Evolutionary conservation across 2,113 vertebrate genomes (phyloP).

Genomic region (Callionymus lyra): DNA sequence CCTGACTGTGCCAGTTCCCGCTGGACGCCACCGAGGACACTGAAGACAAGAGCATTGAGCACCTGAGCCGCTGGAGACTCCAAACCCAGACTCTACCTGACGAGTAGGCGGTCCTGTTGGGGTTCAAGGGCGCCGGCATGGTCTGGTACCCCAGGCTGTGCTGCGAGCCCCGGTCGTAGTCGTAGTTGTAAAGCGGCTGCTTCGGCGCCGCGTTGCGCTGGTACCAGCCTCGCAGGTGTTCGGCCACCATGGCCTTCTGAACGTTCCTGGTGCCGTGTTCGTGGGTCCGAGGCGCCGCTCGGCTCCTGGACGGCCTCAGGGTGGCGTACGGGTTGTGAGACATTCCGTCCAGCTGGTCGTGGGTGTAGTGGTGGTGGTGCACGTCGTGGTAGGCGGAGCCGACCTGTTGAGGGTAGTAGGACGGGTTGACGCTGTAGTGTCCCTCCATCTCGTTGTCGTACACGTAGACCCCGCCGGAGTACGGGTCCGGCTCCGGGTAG

Average conservation of each 20-base stretch:
- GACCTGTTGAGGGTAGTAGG: conserved; percentile 28
- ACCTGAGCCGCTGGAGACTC: not conserved
- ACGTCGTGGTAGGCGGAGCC: conserved; percentile 64
- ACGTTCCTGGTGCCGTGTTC: conserved; percentile 79
- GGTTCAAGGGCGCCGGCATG: conserved; percentile 70
- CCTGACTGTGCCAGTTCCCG: conserved; percentile 76
- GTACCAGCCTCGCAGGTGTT: conserved; percentile 93
- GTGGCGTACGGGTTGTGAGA: conserved; percentile 85
- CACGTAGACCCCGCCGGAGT: conserved; percentile 67
- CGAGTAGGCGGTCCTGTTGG: conserved; percentile 70
- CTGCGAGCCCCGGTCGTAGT: conserved; percentile 78
- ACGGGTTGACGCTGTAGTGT: conserved; percentile 84
- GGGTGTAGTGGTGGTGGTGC: conserved; percentile 66
- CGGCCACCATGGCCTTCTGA: conserved; percentile 85
- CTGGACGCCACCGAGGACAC: conserved; percentile 72
- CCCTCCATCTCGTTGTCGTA: conserved; percentile 86
- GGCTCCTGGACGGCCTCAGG: conserved; percentile 75
- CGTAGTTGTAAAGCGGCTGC: conserved; percentile 72
- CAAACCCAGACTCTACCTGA: conserved; percentile 33
- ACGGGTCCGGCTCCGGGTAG: conserved; percentile 66
- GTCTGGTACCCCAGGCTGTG: conserved; percentile 77
- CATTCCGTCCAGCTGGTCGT: conserved; percentile 71
- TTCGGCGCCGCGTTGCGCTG: conserved; percentile 79
- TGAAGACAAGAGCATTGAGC: conserved; percentile 18
- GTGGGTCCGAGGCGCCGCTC: conserved; percentile 53